Evolutionary conservation across 2,797 vertebrate genomes (phyloP).

Genomic region (Zenarchopterus dispar): DNA sequence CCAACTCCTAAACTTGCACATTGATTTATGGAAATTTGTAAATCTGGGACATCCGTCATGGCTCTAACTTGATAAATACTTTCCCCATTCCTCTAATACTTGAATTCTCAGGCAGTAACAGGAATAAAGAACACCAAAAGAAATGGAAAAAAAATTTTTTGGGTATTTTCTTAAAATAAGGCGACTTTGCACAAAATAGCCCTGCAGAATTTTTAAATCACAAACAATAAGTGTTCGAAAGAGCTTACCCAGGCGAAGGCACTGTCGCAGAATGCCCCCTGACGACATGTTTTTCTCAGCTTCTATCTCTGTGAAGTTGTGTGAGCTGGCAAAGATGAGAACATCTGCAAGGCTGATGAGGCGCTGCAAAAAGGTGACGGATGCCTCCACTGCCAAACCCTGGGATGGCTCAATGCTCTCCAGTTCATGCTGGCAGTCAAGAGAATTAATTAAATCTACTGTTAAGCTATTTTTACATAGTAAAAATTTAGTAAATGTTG

Average conservation of each 20-base stretch:
- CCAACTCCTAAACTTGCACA: background rate
- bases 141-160: background rate
- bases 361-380: slow-evolving; percentile 93
- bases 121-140: background rate
- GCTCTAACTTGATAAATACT: background rate
- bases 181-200: background rate
- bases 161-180: background rate
- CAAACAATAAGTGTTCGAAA: background rate
- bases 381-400: slow-evolving; percentile 91
- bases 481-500: too few species aligned
- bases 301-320: slow-evolving; percentile 97
- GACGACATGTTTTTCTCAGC: slow-evolving; percentile 99
- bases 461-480: background rate
- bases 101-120: background rate
- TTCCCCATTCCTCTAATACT: background rate
- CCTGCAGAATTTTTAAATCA: background rate
- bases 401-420: slow-evolving; percentile 95
- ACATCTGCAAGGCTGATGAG: slow-evolving; percentile 95
- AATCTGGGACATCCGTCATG: background rate
- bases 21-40: background rate
- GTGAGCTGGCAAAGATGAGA: slow-evolving; percentile 97
- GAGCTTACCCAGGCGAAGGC: slow-evolving; percentile 90
- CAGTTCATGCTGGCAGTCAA: slow-evolving; percentile 87
- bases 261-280: slow-evolving; percentile 94
- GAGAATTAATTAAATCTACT: slow-evolving; percentile 18